These are phyloP conservation scores for Spicauda simplicius DNA, from an alignment of 2,888 invertebrate species.

Conservation along the genomic window DNA sequence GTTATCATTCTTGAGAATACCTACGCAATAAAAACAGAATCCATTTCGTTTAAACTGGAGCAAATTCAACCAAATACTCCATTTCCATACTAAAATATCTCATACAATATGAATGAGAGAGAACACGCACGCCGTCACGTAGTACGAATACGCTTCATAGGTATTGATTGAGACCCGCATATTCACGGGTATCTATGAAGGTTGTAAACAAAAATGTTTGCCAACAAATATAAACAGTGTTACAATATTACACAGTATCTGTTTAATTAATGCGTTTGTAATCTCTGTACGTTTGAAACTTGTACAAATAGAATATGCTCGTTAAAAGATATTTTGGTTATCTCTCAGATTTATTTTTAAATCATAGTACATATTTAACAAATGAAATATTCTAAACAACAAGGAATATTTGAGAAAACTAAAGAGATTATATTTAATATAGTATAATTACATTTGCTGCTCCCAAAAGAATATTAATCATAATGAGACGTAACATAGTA, in stretches of 20 bases:
- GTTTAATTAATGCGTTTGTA: no score
- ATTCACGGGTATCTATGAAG: background rate
- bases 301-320: no score
- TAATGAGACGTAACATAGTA: background rate
- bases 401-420: no score
- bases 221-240: background rate
- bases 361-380: no score
- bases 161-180: background rate
- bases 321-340: no score
- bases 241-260: background rate
- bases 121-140: conserved; percentile 5
- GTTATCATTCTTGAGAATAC: no score
- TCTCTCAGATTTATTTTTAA: no score
- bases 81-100: background rate
- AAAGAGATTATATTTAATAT: no score
- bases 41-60: background rate
- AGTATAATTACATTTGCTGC: no score
- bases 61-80: background rate
- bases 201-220: background rate
- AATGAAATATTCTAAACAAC: no score
- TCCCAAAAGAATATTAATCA: background rate
- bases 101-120: conserved; percentile 13
- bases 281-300: no score
- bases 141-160: background rate
- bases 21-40: no score